Percentiles rank a stretch among this genome's conserved stretches.
Conservation (phyloP, 2,797 vertebrate genomes). For the Aselliscus stoliczkanus region DNA sequence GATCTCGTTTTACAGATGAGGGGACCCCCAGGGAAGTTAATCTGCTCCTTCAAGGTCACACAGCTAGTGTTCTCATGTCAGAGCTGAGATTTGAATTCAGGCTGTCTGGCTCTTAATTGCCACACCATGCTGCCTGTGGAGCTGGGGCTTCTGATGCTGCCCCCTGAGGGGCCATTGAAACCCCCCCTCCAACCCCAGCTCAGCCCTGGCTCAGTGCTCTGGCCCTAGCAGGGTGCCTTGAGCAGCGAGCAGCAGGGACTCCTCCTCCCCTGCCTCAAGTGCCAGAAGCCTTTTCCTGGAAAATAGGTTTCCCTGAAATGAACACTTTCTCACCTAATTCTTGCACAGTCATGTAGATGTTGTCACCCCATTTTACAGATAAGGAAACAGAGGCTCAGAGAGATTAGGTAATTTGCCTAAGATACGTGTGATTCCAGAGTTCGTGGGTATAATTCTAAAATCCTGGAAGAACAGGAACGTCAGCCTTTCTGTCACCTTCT, state of each 20-base stretch:
- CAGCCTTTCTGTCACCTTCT: neutral
- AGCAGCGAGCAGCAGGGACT: accelerated
- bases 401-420: neutral
- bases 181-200: accelerated
- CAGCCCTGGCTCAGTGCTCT: neutral
- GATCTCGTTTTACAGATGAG: neutral
- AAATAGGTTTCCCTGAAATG: neutral
- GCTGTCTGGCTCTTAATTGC: neutral
- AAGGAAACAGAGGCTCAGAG: neutral
- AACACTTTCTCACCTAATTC: neutral
- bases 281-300: neutral
- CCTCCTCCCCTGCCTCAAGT: neutral
- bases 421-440: neutral
- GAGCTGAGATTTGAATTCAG: neutral
- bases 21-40: neutral
- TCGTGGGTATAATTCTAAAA: neutral
- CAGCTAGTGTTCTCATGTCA: neutral
- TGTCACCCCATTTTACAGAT: neutral
- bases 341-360: neutral
- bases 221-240: neutral
- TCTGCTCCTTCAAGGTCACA: neutral
- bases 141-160: neutral
- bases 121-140: neutral
- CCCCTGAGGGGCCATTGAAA: neutral
- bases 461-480: neutral